These are phyloP conservation scores for Amniataba percoides DNA, from an alignment of 2,797 vertebrate genomes.

Conservation along the genomic window DNA sequence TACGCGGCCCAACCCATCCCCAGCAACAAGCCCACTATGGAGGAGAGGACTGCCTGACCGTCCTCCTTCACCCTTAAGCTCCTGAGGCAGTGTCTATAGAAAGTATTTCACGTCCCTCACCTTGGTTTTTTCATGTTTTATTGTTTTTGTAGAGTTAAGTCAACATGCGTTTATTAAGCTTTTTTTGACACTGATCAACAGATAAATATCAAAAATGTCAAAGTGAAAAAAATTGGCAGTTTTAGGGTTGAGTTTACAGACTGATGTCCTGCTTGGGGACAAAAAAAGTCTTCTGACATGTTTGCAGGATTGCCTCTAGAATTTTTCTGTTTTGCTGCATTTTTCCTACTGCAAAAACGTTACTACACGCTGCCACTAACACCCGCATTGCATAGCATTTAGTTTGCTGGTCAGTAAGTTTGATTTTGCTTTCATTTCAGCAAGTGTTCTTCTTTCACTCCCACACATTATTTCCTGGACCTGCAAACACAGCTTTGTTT, in stretches of 20 bases:
- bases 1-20: constrained; percentile 89
- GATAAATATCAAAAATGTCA: background rate
- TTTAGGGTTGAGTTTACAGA: background rate
- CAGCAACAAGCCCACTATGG: constrained; percentile 90
- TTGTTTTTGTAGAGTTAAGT: constrained; percentile 28
- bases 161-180: constrained; percentile 13
- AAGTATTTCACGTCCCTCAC: constrained; percentile 24
- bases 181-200: constrained; percentile 57
- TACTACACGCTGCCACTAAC: background rate
- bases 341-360: background rate
- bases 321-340: background rate
- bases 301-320: background rate
- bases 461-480: background rate
- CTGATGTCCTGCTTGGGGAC: background rate
- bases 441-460: background rate
- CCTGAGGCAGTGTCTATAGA: constrained; percentile 39
- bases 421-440: background rate
- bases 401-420: background rate
- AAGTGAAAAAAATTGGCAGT: constrained; percentile 13
- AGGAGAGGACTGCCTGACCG: constrained; percentile 91
- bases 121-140: constrained; percentile 19
- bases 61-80: constrained; percentile 18
- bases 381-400: background rate
- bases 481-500: background rate
- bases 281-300: background rate